Evolutionary conservation across 2,113 vertebrate species (phyloP), one percentile per base, ranked within the genome.

Genomic region (Megaceryle maxima): DNA sequence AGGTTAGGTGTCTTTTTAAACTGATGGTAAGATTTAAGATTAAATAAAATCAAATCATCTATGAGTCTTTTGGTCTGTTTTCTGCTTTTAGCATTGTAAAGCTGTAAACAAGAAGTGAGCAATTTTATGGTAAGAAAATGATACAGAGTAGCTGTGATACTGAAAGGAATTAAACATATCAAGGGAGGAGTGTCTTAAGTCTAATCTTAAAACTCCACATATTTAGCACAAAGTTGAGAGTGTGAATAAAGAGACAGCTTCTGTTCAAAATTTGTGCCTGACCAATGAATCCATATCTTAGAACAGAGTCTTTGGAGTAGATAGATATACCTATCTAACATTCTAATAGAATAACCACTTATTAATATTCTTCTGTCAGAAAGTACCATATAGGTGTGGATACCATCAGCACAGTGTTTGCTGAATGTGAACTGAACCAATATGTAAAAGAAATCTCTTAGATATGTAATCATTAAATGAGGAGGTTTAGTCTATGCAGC

Each of bases 401-500:
- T 88, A 93, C 88, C 83, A 33, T 69, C 48, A 94, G 62, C 0
- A 0, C 20, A 48, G 46, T 94, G 74, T 96, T 96, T 96, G 90
- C 80, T 87, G 74, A 92, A 75, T 87, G 62, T 88, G 91, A 87
- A 48, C 86, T 87, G 80, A 96, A 64, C 73, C 77, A 91, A 83
- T 66, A 89, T 46, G 91, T 60, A 59, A 73, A 96, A 90, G 80
- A 92, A 96, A 93, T 96, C 80, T 90, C 62, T 91, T 94, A 95
- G 88, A 95, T 94, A 94, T 4, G 64, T 72, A 94, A 95, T 91
- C 83, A 76, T 68, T 68, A 91, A 94, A 90, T 94, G 82, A 91
- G 73, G 80, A 92, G 80, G 29, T 91, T 88, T 91, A 78, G 68
- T 93, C 79, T 93, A 75, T 87, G 53, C 77, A 60, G 28, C 63